Evolutionary conservation across 2,888 invertebrate genomes (phyloP), one percentile per base, ranked within the genome.

Genomic region (Amiota mariae): DNA sequence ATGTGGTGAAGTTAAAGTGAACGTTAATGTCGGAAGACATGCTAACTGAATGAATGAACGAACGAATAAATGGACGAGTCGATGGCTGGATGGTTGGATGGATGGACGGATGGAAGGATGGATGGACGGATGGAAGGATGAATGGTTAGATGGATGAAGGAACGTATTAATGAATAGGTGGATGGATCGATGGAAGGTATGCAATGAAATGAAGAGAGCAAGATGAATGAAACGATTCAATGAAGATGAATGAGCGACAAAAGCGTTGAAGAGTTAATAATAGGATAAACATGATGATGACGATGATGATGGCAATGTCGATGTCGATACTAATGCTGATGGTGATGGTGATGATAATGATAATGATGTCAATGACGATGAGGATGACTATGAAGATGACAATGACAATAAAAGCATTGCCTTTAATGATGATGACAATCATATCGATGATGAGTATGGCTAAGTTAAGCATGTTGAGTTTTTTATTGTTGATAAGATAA

Each of bases 221-320:
- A 8, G 24, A 10, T 20, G 11, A 24, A 36, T 24, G n/a, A 8
- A 24, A 12, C 47, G 66, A 47, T 11, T 66, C 66, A 66, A 84
- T 82, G 77, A 82, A 85, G 79, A 85, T 83, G 77, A 85, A 78
- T 78, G 78, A 77, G 75, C 77, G 77, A 75, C 77, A 78, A 77
- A 80, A 79, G 79, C 85, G 76, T 76, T 75, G 77, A 82, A 77
- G 78, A 85, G 85, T 85, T 83, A 85, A 82, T 80, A 77, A 73
- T 70, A 71, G 72, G 72, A 76, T 77, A 73, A 72, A 72, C 71
- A 75, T 10, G 47, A 48, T 73, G 74, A 77, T 73, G 76, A 77
- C 76, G 70, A 61, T 64, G 70, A 15, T 54, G 54, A 54, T 15
- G 54, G 36, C 51, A 48, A 71, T 72, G 67, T n/a, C 24, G 57